Evolutionary conservation across 2,888 invertebrate species (phyloP), one percentile per base, ranked within the genome.

Genomic region (Busseola fusca): DNA sequence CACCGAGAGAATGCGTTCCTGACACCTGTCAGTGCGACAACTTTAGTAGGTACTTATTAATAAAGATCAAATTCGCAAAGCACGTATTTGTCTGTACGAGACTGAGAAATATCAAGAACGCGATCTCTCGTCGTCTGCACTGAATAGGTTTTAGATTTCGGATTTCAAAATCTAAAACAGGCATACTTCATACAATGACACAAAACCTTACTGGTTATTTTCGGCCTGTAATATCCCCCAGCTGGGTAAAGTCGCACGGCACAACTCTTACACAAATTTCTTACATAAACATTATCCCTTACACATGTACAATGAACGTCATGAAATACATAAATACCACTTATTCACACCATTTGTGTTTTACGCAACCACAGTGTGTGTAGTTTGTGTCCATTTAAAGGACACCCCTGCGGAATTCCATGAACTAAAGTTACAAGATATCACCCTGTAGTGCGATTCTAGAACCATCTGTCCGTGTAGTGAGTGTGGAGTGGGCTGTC

Each of bases 361-460:
- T 62, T 71, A 75, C 63, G 72, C n/a, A 75, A 75, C 60, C 40
- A 14, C 10, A 16, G 48, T 56, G 48, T 42, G 54, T 72, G 40
- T 66, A 40, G 4, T 9, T 82, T 30, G 40, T 64, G 60, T 54
- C 57, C 59, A 72, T 21, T 66, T 68, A 52, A 52, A 70, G 60
- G 72, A 80, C 76, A 82, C 77, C 64, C 74, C 82, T 52, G 72
- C 84, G 81, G 86, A 87, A 87, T 82, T 81, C 84, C 74, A 82
- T 87, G 86, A 87, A 88, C 87, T 85, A 79, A 56, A 45, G 78
- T 85, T 83, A 84, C 83, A 78, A 71, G 81, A 84, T 84, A 37
- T 89, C 86, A 88, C 86, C 84, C 84, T 85, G 77, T 84, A n/a
- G n/a, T n/a, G n/a, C 34, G 34, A 34, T 34, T 5, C 5, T 34